Conservation (phyloP, 2,797 vertebrate genomes). For the Tadarida brasiliensis region DNA sequence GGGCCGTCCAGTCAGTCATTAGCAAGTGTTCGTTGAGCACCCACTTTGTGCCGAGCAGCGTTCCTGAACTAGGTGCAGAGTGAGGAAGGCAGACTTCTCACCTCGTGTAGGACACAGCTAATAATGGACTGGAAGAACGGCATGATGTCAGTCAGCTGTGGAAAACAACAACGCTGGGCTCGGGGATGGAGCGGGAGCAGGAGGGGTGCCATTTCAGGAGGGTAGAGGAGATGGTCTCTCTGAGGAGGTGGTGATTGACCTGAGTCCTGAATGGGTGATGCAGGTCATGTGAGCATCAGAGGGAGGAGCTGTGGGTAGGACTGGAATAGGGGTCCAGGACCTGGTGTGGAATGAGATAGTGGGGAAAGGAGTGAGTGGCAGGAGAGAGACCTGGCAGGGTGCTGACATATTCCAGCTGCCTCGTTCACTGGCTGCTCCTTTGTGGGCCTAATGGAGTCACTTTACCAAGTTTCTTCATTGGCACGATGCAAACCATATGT, state of each 20-base stretch:
- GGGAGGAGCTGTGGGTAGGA: neutral
- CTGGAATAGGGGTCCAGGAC: neutral
- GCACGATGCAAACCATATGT: neutral
- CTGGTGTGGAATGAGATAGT: neutral
- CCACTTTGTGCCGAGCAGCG: neutral
- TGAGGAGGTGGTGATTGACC: neutral
- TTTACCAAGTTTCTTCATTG: neutral
- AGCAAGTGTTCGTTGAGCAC: neutral
- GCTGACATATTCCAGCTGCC: neutral
- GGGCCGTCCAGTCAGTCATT: neutral
- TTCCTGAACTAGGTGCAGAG: neutral
- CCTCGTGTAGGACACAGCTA: neutral
- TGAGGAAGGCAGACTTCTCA: neutral
- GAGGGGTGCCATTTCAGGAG: neutral
- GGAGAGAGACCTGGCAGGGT: too few species aligned
- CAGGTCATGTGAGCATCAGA: neutral
- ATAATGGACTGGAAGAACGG: neutral
- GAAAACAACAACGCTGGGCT: neutral
- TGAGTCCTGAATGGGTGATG: neutral
- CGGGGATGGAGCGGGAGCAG: neutral
- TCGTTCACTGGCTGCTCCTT: neutral
- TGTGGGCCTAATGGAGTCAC: neutral
- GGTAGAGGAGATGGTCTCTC: neutral
- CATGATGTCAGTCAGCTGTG: neutral
- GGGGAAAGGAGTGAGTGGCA: neutral